Evolutionary conservation across 1,140 invertebrate genomes (phyloP).

Genomic region (Zaprionus davidi): DNA sequence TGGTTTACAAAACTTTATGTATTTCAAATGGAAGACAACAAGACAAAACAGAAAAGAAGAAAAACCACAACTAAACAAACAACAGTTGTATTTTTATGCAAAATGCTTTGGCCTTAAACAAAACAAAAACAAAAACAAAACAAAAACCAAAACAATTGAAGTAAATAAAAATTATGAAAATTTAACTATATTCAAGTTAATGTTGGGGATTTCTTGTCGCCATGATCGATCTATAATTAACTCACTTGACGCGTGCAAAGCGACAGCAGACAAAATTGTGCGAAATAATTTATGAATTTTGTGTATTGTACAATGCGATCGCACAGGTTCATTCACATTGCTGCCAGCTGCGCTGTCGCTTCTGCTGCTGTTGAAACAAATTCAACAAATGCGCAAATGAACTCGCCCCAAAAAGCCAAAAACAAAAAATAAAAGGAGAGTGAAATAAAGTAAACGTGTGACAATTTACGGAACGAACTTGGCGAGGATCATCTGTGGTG

Average conservation of each 20-base stretch:
- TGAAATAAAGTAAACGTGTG: slow-evolving; percentile 27
- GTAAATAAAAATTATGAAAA: slow-evolving; percentile 48
- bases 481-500: slow-evolving; percentile 33
- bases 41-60: slow-evolving; percentile 27
- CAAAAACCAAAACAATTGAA: slow-evolving; percentile 43
- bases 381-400: slow-evolving; percentile 73
- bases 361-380: slow-evolving; percentile 68
- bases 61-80: slow-evolving; percentile 30
- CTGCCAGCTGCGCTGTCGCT: slow-evolving; percentile 18
- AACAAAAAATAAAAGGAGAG: slow-evolving; percentile 19
- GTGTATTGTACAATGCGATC: slow-evolving; percentile 47
- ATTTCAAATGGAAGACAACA: slow-evolving; percentile 44
- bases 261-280: slow-evolving; percentile 24
- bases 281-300: slow-evolving; percentile 46
- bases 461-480: slow-evolving; percentile 24
- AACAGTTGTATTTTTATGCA: slow-evolving; percentile 82
- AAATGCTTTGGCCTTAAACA: slow-evolving; percentile 80
- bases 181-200: slow-evolving; percentile 8
- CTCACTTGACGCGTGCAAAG: slow-evolving; percentile 9
- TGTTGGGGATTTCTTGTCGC: slow-evolving; percentile 18
- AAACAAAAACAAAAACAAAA: slow-evolving; percentile 22
- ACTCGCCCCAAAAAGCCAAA: slow-evolving; percentile 46
- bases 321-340: slow-evolving; percentile 73
- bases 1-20: slow-evolving; percentile 68
- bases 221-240: slow-evolving; percentile 33